Evolutionary conservation across 2,888 invertebrate species (phyloP).

Genomic region (Pyrocoelia pectoralis): DNA sequence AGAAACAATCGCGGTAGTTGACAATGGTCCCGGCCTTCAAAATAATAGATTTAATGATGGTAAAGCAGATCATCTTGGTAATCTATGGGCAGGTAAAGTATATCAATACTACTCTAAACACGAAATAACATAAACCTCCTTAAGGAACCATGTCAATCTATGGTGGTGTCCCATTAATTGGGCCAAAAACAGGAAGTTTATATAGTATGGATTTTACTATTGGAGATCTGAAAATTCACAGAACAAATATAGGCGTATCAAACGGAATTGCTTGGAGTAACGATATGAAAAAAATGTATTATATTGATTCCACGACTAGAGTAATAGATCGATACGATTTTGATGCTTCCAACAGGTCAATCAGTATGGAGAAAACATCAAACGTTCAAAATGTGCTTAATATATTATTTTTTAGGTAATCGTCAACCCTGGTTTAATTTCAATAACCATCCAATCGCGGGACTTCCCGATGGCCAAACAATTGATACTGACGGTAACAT

Average conservation of each 20-base stretch:
- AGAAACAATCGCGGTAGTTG: conserved; percentile 63
- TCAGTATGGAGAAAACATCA: no score
- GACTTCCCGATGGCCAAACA: conserved; percentile 77
- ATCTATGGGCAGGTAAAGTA: conserved; percentile 71
- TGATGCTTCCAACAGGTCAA: conserved; percentile 57
- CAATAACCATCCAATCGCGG: conserved; percentile 54
- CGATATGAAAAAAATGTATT: conserved; percentile 74
- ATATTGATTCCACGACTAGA: conserved; percentile 73
- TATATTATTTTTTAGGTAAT: conserved; percentile 61
- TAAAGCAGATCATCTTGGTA: conserved; percentile 75
- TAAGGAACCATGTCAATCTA: conserved; percentile 17
- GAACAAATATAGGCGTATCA: conserved; percentile 46
- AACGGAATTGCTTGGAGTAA: conserved; percentile 80
- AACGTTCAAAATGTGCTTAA: background rate
- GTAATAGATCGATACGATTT: conserved; percentile 75
- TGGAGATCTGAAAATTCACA: conserved; percentile 39
- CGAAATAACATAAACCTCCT: background rate
- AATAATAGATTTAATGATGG: conserved; percentile 75
- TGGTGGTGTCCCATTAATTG: background rate
- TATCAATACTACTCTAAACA: background rate
- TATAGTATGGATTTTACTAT: conserved; percentile 15
- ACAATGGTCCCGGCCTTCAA: conserved; percentile 56
- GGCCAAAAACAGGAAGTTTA: conserved; percentile 17
- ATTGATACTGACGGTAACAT: conserved; percentile 79
- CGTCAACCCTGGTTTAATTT: conserved; percentile 67